These are phyloP conservation scores for Anniella stebbinsi DNA, from an alignment of 2,797 vertebrate genomes.

Conservation along the genomic window DNA sequence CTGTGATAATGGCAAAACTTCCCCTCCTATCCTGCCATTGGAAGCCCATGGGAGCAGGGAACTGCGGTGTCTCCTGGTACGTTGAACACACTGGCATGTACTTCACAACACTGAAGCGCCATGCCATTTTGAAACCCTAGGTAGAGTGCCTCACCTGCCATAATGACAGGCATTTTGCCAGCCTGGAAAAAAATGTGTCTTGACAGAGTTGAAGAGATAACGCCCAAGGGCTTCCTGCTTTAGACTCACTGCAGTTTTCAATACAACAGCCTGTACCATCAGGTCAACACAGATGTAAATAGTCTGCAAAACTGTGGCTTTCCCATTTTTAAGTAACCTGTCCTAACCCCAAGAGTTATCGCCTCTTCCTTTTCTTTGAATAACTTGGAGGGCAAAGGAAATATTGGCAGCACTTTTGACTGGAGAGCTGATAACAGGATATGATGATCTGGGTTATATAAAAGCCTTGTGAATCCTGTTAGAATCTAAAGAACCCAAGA, in stretches of 20 bases:
- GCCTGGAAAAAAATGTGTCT: not conserved
- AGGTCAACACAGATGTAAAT: not conserved
- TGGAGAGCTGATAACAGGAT: slow-evolving; percentile 1
- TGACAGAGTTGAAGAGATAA: not conserved
- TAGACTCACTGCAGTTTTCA: not conserved
- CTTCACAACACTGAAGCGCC: not conserved
- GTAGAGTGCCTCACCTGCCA: not conserved
- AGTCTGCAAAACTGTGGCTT: slow-evolving; percentile 29
- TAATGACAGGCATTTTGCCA: not conserved
- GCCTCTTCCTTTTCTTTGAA: slow-evolving; percentile 29
- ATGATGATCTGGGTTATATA: slow-evolving; percentile 33
- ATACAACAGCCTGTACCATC: slow-evolving; percentile 6
- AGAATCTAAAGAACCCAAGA: slow-evolving; percentile 4
- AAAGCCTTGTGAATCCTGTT: slow-evolving; percentile 21
- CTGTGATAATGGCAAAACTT: not conserved
- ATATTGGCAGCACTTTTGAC: slow-evolving; percentile 30
- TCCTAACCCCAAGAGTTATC: not conserved
- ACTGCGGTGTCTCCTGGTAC: not conserved
- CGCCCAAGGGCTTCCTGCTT: not conserved
- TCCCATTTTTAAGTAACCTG: slow-evolving; percentile 12
- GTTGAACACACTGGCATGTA: not conserved
- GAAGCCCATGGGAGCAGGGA: too few species aligned
- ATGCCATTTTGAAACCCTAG: not conserved
- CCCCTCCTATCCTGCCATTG: not conserved
- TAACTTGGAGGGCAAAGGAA: slow-evolving; percentile 1